phyloP scores from a whole-genome alignment of 2,113 vertebrate genomes.

The Papio anubis region DNA sequence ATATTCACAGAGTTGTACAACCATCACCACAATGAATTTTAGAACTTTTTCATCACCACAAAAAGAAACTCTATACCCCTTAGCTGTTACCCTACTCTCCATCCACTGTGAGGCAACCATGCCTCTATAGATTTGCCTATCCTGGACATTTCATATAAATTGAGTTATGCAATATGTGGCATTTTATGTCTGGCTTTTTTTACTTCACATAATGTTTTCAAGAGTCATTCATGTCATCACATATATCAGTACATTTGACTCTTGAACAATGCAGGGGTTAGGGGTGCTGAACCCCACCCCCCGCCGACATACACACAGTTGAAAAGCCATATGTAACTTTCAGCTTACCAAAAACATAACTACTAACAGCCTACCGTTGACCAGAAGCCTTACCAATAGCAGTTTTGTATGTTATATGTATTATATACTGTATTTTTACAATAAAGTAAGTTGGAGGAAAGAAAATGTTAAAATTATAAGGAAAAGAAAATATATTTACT shows the following conservation, averaged over 20 bases:
- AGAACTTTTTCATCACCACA: conserved; percentile 10
- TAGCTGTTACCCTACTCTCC: neutral
- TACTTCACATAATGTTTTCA: conserved; percentile 30
- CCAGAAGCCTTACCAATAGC: neutral
- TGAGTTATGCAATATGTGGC: neutral
- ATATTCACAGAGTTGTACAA: conserved; percentile 17
- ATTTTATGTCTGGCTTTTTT: conserved; percentile 28
- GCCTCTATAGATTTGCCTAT: neutral
- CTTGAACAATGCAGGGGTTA: neutral
- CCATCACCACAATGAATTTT: neutral
- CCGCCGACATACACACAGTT: too few relatives aligned
- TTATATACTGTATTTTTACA: neutral
- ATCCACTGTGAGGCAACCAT: neutral
- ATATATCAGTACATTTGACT: neutral
- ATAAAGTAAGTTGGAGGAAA: neutral
- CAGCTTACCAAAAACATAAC: neutral
- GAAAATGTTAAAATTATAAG: neutral
- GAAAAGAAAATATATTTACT: neutral
- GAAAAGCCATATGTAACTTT: neutral
- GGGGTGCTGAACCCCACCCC: neutral
- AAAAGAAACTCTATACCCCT: neutral
- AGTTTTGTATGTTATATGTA: neutral
- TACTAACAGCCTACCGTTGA: neutral
- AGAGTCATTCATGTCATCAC: neutral
- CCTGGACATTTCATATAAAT: conserved; percentile 10